Base-by-base conservation (phyloP, 1,140 invertebrate genomes). In the Ladona fulva region DNA sequence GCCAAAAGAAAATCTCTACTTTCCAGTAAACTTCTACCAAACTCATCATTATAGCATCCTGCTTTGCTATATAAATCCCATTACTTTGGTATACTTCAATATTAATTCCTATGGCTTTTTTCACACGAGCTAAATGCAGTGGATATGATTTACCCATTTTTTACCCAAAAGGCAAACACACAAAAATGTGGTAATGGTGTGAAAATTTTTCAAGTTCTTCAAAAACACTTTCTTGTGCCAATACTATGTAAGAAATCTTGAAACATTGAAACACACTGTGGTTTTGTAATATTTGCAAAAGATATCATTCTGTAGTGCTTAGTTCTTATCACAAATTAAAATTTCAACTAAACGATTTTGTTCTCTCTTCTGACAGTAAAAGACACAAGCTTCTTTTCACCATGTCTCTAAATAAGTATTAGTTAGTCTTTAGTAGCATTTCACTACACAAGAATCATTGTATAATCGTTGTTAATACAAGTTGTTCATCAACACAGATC, bases 101-200 rank as follows among this genome's bases (percentile, higher is more conserved):
- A 66, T 66, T 66, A 66, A 22, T 66, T 66, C 52, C 52, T 66
- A 66, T 66, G 52, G 52, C 52, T 66, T 66, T 66, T n/a, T 66
- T 66, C 52, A 66, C 52, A 66, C 52, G 52, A 66, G 52, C 52
- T 66, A 66, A 66, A 66, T 66, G 52, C 52, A 66, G 52, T 66
- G 52, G 52, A 66, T 66, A 66, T 66, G 52, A 66, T 66, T 66
- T 66, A 66, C 52, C 52, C 52, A 66, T 66, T 66, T 37, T 37
- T 66, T 22, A 66, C 52, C 52, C 52, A 66, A 66, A 66, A 66
- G 52, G 52, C 52, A 66, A 66, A 66, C 52, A 66, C 52, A 66
- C 52, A 12, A 37, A 66, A 19, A 66, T 66, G 52, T 66, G 52
- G 52, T 66, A 66, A 66, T 22, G 52, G 52, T 66, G 52, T 66